Conservation (phyloP, 2,797 vertebrate species). For the Caiman crocodilus region DNA sequence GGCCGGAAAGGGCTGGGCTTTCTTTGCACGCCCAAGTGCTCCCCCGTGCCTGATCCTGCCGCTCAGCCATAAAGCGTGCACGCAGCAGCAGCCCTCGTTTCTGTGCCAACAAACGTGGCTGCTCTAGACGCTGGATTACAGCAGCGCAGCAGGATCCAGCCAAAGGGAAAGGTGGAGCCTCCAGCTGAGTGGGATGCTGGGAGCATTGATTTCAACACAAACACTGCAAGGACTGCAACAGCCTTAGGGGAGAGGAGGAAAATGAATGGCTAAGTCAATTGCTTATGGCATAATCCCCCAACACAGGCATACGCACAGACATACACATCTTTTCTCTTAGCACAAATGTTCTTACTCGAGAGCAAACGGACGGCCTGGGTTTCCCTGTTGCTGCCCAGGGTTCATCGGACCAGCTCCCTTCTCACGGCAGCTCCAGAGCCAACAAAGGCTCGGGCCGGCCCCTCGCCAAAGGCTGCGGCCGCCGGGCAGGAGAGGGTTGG, state of each 20-base stretch:
- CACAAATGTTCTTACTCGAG: not conserved
- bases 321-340: not conserved
- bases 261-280: not conserved
- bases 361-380: not conserved
- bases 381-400: not conserved
- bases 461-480: too few species aligned
- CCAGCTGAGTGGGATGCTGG: too few species aligned
- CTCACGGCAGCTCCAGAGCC: too few species aligned
- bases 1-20: not conserved
- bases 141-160: not conserved
- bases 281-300: not conserved
- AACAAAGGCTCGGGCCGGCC: too few species aligned
- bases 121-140: not conserved
- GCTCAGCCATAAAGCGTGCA: not conserved
- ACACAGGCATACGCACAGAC: not conserved
- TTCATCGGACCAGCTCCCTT: too few species aligned
- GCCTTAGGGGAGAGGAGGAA: not conserved
- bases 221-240: not conserved
- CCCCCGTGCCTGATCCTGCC: not conserved
- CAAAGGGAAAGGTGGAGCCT: too few species aligned
- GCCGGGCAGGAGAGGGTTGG: too few species aligned
- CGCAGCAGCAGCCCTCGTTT: not conserved
- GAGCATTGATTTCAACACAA: not conserved
- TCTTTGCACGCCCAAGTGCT: accelerated
- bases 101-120: not conserved